Base-by-base conservation (phyloP, 2,888 invertebrate species). In the Steinernema carpocapsae region DNA sequence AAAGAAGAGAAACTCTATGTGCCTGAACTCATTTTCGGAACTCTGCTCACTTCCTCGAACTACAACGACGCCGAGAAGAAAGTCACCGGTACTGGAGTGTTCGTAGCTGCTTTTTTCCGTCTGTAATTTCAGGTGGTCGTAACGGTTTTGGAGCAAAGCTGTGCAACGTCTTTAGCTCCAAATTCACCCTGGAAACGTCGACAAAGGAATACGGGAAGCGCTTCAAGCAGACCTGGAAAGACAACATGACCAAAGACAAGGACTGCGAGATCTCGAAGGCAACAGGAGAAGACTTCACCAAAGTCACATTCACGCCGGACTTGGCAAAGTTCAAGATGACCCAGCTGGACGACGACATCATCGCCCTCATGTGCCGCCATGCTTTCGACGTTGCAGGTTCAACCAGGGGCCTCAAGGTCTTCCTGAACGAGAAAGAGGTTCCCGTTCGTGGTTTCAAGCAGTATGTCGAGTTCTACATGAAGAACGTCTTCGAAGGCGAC, bases 81-180 rank as follows among this genome's bases (percentile, higher is more conserved):
- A 91, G 97, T 84, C 7, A 83, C 83, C 37, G 80, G 64, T 64
- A 64, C 32, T n/a, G n/a, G n/a, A n/a, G n/a, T n/a, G n/a, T n/a
- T n/a, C n/a, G n/a, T n/a, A n/a, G n/a, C n/a, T n/a, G n/a, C n/a
- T n/a, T n/a, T 19, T 48, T 22, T 59, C 37, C 3, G 37, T 37
- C 10, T 26, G 2, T 56, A 1, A 79, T 83, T 64, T 74, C 83
- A 87, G 90, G 91, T 85, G 99, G 99, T 77, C 92, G 99, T 84
- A 99, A 99, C 87, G 99, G 99, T 73, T 99, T 95, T 87, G 99
- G 99, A 87, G 99, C 99, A 4, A 99, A 99, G 89, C 90, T 99
- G 72, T 99, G 99, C 88, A 99, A 99, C 88, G 97, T 99, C 81
- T 99, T 99, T 90, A 97, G 96, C 83, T 93, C 92, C 26, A 94